A percentile compares a stretch with the other conserved stretches of the same genome.
Evolutionary conservation across 2,113 vertebrate species (phyloP).

Genomic region (Hemicordylus capensis): DNA sequence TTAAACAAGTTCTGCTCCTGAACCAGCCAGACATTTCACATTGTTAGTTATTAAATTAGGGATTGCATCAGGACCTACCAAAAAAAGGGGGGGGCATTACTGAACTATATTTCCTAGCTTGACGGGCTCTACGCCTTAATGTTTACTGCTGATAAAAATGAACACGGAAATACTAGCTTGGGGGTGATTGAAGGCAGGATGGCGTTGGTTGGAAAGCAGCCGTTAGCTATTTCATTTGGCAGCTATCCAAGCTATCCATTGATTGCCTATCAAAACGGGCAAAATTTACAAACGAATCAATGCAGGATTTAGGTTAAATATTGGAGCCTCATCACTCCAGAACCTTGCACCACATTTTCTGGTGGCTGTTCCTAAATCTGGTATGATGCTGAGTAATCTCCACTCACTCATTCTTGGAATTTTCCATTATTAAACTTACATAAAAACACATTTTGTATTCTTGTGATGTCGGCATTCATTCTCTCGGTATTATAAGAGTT

Average conservation of each 20-base stretch:
- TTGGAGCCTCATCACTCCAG: neutral
- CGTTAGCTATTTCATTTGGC: neutral
- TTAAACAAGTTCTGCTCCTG: slow-evolving; percentile 49
- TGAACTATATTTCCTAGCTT: neutral
- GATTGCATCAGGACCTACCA: neutral
- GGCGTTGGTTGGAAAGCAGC: neutral
- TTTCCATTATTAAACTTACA: too few species aligned
- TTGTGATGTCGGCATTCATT: neutral
- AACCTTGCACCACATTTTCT: neutral
- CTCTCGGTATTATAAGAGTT: neutral
- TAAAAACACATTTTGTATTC: neutral
- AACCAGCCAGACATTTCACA: slow-evolving; percentile 28
- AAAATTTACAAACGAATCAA: neutral
- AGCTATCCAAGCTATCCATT: neutral
- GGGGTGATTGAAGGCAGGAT: neutral
- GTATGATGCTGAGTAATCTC: neutral
- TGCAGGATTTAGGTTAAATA: neutral
- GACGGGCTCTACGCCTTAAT: neutral
- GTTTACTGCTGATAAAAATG: neutral
- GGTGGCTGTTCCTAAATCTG: neutral
- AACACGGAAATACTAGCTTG: neutral
- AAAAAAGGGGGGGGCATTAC: slow-evolving; percentile 21
- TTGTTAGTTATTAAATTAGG: slow-evolving; percentile 50
- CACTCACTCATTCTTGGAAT: neutral
- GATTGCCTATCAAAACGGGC: neutral